Conservation (phyloP, 2,888 invertebrate species). For the Perizoma flavofasciatum region DNA sequence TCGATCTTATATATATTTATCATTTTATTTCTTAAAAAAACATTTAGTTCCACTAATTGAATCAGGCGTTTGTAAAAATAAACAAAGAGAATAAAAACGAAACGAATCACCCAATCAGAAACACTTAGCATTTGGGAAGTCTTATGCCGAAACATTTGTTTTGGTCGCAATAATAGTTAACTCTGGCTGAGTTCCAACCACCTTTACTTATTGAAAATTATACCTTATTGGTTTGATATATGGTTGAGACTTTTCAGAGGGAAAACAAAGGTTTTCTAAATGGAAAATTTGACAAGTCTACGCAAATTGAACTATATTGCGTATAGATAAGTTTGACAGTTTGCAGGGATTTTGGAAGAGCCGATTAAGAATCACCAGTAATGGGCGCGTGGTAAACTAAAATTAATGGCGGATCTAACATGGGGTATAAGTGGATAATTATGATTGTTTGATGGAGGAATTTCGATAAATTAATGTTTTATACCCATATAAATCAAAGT, state of each 20-base stretch:
- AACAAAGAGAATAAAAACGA: slow-evolving; percentile 26
- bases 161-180: slow-evolving; percentile 43
- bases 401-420: slow-evolving; percentile 27
- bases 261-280: neutral
- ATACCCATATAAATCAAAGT: too few relatives aligned
- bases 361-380: slow-evolving; percentile 38
- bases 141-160: slow-evolving; percentile 39
- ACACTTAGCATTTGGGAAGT: slow-evolving; percentile 39
- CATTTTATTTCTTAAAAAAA: too few relatives aligned
- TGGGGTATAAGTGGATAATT: slow-evolving; percentile 15
- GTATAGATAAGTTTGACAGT: slow-evolving; percentile 14
- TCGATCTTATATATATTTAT: too few relatives aligned
- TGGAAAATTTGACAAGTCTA: neutral
- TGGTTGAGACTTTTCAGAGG: slow-evolving; percentile 8
- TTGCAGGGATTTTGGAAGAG: slow-evolving; percentile 1
- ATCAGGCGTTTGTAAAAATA: slow-evolving; percentile 1
- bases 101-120: slow-evolving; percentile 40
- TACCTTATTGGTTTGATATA: slow-evolving; percentile 19
- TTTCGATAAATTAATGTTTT: neutral
- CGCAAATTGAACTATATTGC: slow-evolving; percentile 22
- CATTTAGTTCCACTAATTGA: too few relatives aligned
- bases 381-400: slow-evolving; percentile 33
- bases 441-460: slow-evolving; percentile 13
- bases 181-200: slow-evolving; percentile 39
- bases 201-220: slow-evolving; percentile 24